Evolutionary conservation across 2,888 invertebrate genomes (phyloP).

Genomic region (Eilema caniola): DNA sequence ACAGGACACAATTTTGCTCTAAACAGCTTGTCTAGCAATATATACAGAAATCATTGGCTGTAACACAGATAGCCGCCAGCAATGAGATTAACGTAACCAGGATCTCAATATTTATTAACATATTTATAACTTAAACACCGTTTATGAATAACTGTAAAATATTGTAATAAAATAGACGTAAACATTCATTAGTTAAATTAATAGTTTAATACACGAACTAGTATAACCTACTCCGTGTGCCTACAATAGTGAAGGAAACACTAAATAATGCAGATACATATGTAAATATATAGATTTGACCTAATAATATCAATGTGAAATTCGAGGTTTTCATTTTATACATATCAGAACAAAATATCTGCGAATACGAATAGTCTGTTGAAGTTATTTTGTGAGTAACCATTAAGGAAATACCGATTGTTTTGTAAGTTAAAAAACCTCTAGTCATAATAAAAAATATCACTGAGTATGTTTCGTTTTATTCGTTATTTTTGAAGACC

Average conservation of each 20-base stretch:
- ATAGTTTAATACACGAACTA: constrained; percentile 66
- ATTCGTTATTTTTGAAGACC: constrained; percentile 41
- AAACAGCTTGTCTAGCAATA: background rate
- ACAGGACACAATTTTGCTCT: background rate
- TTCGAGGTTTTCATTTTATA: constrained; percentile 84
- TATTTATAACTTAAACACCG: constrained; percentile 71
- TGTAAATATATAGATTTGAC: constrained; percentile 60
- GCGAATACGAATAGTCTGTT: constrained; percentile 67
- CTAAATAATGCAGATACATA: constrained; percentile 61
- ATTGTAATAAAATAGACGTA: constrained; percentile 66
- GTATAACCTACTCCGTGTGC: constrained; percentile 74
- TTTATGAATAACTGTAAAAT: constrained; percentile 68
- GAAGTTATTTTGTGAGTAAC: constrained; percentile 75
- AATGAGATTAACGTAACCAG: constrained; percentile 83
- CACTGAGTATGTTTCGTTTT: constrained; percentile 71
- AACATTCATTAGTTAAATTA: constrained; percentile 57
- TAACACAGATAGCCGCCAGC: constrained; percentile 58
- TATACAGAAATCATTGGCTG: background rate
- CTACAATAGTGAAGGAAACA: constrained; percentile 69
- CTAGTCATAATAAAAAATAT: constrained; percentile 90
- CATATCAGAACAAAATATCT: constrained; percentile 81
- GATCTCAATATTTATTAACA: constrained; percentile 83
- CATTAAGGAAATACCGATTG: constrained; percentile 72
- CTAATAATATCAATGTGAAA: constrained; percentile 55
- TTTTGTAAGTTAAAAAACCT: constrained; percentile 90